Conservation (phyloP, 2,797 vertebrate species). For the Pipistrellus nathusii region DNA sequence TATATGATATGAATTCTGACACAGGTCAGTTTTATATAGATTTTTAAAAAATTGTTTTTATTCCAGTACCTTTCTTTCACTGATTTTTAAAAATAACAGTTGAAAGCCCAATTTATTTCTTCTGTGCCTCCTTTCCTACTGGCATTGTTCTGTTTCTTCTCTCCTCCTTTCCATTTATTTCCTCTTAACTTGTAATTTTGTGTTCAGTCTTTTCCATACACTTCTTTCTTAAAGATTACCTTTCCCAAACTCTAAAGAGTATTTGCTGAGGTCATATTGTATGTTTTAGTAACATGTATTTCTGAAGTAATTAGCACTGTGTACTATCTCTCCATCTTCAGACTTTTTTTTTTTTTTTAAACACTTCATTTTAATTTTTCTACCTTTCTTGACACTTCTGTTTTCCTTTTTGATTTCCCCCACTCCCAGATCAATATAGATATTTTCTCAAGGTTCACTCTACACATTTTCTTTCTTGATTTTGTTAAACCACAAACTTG, state of each 20-base stretch:
- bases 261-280: slow-evolving; percentile 53
- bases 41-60: not conserved
- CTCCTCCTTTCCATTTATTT: not conserved
- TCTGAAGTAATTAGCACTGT: not conserved
- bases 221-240: slow-evolving; percentile 14
- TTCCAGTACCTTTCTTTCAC: not conserved
- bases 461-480: slow-evolving; percentile 17
- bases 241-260: not conserved
- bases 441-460: slow-evolving; percentile 14
- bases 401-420: not conserved
- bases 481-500: slow-evolving; percentile 43
- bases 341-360: not conserved
- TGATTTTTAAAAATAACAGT: not conserved
- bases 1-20: slow-evolving; percentile 10
- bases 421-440: not conserved
- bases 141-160: not conserved
- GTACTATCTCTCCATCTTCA: not conserved
- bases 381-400: not conserved
- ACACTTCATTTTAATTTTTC: not conserved
- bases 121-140: not conserved
- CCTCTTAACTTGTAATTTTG: not conserved
- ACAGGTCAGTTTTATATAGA: slow-evolving; percentile 31
- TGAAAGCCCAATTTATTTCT: not conserved
- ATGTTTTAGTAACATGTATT: not conserved
- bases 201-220: not conserved